Conservation (phyloP, 2,113 vertebrate genomes). For the Macaca mulatta region DNA sequence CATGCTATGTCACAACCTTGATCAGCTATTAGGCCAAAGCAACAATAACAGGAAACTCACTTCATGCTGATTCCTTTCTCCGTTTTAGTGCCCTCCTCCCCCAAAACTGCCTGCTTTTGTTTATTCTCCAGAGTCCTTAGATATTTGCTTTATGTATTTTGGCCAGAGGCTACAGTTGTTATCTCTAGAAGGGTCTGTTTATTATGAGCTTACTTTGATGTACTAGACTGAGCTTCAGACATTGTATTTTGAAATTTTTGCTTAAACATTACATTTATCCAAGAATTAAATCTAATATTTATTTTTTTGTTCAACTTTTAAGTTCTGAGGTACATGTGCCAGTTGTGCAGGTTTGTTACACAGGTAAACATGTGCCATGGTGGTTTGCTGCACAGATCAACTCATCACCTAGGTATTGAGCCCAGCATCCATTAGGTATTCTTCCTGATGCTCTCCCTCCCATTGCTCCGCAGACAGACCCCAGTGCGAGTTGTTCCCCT, state of each 20-base stretch:
- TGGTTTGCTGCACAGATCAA: too few relatives aligned
- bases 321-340: too few relatives aligned
- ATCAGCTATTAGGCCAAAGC: not conserved
- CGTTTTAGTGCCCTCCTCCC: not conserved
- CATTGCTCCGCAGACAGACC: too few relatives aligned
- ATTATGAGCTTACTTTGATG: not conserved
- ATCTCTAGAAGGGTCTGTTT: not conserved
- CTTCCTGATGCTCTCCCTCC: too few relatives aligned
- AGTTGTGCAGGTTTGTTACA: too few relatives aligned
- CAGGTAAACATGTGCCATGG: too few relatives aligned
- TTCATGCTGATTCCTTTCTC: not conserved
- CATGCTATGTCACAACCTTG: not conserved
- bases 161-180: not conserved
- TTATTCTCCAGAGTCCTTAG: not conserved
- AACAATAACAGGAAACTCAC: not conserved
- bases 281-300: constrained; percentile 1
- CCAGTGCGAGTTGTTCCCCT: too few relatives aligned
- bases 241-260: not conserved
- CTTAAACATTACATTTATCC: not conserved
- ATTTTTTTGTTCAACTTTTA: too few relatives aligned
- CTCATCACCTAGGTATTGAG: too few relatives aligned
- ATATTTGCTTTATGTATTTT: not conserved
- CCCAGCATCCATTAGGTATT: too few relatives aligned
- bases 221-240: not conserved
- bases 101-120: not conserved